phyloP scores from a whole-genome alignment of 1,140 invertebrate genomes.

The Apis cerana region DNA sequence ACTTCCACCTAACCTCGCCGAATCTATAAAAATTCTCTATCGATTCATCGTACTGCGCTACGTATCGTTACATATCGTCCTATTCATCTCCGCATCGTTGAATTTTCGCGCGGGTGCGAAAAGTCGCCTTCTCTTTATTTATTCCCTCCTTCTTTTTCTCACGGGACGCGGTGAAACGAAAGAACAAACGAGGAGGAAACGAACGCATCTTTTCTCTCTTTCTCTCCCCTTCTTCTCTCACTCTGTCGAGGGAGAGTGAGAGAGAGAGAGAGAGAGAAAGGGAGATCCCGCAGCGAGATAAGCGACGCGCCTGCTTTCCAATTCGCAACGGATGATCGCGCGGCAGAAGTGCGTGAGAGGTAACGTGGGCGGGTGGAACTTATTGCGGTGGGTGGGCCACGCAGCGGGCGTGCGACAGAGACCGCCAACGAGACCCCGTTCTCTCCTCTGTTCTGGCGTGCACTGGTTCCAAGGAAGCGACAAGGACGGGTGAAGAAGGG shows the following conservation, averaged over 20 bases:
- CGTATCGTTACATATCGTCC: too few relatives aligned
- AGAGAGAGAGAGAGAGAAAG: not conserved
- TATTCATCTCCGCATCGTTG: not conserved
- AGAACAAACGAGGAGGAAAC: not conserved
- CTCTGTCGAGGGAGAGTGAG: too few relatives aligned
- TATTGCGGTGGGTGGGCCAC: slow-evolving; percentile 75
- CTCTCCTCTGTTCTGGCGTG: not conserved
- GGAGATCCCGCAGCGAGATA: slow-evolving; percentile 60
- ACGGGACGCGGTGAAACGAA: too few relatives aligned
- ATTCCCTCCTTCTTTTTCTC: not conserved
- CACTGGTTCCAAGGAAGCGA: not conserved
- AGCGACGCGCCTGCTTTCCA: slow-evolving; percentile 73
- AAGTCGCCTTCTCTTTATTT: not conserved
- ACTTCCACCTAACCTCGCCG: too few relatives aligned
- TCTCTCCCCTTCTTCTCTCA: not conserved
- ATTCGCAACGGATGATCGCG: slow-evolving; percentile 74
- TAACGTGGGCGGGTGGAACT: slow-evolving; percentile 76
- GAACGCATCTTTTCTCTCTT: slow-evolving; percentile 1
- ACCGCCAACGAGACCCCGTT: slow-evolving; percentile 46
- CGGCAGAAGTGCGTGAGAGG: slow-evolving; percentile 73
- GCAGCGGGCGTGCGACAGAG: slow-evolving; percentile 54
- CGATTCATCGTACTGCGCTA: too few relatives aligned
- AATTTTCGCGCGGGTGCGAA: not conserved
- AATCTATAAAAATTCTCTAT: too few relatives aligned
- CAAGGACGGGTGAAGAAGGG: not conserved